phyloP scores from a whole-genome alignment of 2,113 vertebrate species.

The Atractosteus spatula region DNA sequence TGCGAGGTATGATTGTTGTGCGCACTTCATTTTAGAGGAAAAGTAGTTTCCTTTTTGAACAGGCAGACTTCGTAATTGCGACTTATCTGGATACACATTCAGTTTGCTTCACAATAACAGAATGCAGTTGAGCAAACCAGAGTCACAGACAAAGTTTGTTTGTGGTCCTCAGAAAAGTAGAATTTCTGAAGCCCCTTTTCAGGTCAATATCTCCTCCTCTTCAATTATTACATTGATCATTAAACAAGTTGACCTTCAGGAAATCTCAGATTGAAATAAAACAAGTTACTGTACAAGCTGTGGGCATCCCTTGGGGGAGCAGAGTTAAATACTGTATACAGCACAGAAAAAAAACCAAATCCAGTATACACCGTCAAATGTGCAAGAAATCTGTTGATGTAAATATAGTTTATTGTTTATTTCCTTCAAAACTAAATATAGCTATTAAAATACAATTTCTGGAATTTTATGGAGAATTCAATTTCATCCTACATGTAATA shows the following conservation, averaged over 20 bases:
- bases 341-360: too few relatives aligned
- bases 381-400: too few relatives aligned
- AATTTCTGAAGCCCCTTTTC: not conserved
- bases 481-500: too few relatives aligned
- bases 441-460: too few relatives aligned
- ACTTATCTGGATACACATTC: slow-evolving; percentile 12
- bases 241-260: slow-evolving; percentile 13
- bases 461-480: too few relatives aligned
- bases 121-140: not conserved
- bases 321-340: too few relatives aligned
- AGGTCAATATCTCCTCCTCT: not conserved
- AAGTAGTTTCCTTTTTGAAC: not conserved
- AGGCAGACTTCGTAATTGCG: slow-evolving; percentile 10
- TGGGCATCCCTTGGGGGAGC: too few relatives aligned
- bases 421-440: too few relatives aligned
- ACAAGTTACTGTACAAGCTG: too few relatives aligned
- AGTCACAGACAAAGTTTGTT: slow-evolving; percentile 9
- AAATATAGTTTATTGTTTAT: too few relatives aligned
- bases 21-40: not conserved
- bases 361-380: too few relatives aligned
- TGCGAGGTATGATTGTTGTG: slow-evolving; percentile 2
- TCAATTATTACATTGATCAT: slow-evolving; percentile 8
- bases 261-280: slow-evolving; percentile 5
- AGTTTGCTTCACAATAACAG: slow-evolving; percentile 4
- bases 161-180: not conserved